Conservation (phyloP, 2,888 invertebrate genomes). For the Acleris cristana region DNA sequence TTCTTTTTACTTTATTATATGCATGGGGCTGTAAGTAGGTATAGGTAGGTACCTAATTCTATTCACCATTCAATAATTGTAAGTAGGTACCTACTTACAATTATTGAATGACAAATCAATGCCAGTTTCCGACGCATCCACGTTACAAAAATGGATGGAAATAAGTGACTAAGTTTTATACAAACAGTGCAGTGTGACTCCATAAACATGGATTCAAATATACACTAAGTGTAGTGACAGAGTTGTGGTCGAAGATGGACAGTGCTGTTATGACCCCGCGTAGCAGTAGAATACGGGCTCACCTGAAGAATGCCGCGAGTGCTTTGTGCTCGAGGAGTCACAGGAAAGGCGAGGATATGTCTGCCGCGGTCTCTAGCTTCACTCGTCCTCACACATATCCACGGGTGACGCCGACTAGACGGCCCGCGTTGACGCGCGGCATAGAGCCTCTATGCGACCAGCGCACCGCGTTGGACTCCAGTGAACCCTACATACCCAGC, state of each 20-base stretch:
- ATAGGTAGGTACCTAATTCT: too few relatives aligned
- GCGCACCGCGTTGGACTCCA: slow-evolving; percentile 52
- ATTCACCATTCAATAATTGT: background rate
- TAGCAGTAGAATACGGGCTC: slow-evolving; percentile 73
- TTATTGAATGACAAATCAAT: slow-evolving; percentile 9
- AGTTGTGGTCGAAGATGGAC: slow-evolving; percentile 67
- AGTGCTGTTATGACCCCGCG: slow-evolving; percentile 79
- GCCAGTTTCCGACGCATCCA: slow-evolving; percentile 6
- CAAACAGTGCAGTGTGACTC: slow-evolving; percentile 33
- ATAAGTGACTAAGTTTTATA: slow-evolving; percentile 12
- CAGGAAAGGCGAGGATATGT: slow-evolving; percentile 75
- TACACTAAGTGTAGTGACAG: slow-evolving; percentile 59
- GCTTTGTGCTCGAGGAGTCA: slow-evolving; percentile 75
- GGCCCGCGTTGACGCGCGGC: slow-evolving; percentile 67
- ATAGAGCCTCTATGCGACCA: slow-evolving; percentile 67
- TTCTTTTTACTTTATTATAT: too few relatives aligned
- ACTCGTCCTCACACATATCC: slow-evolving; percentile 76
- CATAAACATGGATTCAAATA: slow-evolving; percentile 67
- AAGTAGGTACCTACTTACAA: background rate
- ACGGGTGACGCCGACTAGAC: slow-evolving; percentile 67
- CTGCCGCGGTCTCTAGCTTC: slow-evolving; percentile 54
- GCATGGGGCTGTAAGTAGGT: too few relatives aligned
- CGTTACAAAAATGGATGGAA: slow-evolving; percentile 14
- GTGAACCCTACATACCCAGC: slow-evolving; percentile 52
- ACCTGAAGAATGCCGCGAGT: slow-evolving; percentile 78